These are phyloP conservation scores for Dasysyrphus albostriatus DNA, from an alignment of 2,888 invertebrate species.

Conservation along the genomic window DNA sequence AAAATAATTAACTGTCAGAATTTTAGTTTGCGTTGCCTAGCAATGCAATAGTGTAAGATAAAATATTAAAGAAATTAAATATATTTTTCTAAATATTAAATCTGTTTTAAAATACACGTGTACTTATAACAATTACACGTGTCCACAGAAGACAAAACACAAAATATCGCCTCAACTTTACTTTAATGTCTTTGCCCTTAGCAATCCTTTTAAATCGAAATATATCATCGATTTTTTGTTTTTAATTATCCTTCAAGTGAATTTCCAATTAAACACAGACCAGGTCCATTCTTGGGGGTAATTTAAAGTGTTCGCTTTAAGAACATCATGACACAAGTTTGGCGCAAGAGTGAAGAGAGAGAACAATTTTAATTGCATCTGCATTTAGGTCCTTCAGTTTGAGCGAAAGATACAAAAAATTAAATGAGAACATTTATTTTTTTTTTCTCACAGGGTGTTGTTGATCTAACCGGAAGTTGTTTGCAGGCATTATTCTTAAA, in stretches of 20 bases:
- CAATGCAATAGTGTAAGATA: no score
- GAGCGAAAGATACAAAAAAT: not conserved
- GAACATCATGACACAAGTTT: constrained; percentile 7
- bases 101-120: no score
- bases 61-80: no score
- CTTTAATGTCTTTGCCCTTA: no score
- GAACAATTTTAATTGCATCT: constrained; percentile 68
- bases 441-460: not conserved
- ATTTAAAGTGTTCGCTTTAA: constrained; percentile 4
- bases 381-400: constrained; percentile 44
- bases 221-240: constrained; percentile 14
- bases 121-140: no score
- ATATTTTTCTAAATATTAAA: no score
- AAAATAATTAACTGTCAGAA: no score
- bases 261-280: constrained; percentile 61
- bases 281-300: constrained; percentile 12
- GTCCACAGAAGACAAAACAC: no score
- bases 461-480: not conserved
- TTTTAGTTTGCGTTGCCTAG: no score
- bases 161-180: no score
- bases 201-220: no score
- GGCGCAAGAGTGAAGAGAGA: not conserved
- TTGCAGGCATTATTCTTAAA: no score
- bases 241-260: constrained; percentile 61
- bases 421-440: not conserved